These are phyloP conservation scores for Drosophila mimica DNA, from an alignment of 2,888 invertebrate species.

Conservation along the genomic window DNA sequence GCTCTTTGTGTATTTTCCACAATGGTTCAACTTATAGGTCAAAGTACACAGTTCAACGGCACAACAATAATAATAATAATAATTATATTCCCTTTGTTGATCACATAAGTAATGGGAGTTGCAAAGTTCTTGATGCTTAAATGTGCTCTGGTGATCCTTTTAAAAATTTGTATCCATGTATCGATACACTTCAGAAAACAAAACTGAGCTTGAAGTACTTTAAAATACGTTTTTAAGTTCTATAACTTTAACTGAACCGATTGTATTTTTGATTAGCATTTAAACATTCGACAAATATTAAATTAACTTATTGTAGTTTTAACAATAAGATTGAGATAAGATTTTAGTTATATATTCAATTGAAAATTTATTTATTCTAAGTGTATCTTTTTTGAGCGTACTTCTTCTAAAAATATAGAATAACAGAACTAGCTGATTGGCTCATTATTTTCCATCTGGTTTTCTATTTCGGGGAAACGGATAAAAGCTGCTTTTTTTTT, in stretches of 20 bases:
- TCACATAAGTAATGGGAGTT: neutral
- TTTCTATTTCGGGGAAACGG: conserved; percentile 8
- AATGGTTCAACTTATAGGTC: conserved; percentile 25
- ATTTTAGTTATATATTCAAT: conserved; percentile 9
- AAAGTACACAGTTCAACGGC: conserved; percentile 6
- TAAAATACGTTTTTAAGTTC: neutral
- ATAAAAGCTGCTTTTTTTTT: conserved; percentile 19
- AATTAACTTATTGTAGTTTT: neutral
- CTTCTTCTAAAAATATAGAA: conserved; percentile 1
- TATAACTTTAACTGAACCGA: neutral
- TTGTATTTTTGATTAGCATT: neutral
- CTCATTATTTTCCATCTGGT: conserved; percentile 37
- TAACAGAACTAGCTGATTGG: conserved; percentile 26
- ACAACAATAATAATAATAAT: conserved; percentile 12
- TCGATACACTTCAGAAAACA: neutral
- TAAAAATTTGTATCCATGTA: neutral
- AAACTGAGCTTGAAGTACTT: neutral
- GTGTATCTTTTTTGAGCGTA: conserved; percentile 15
- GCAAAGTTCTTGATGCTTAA: conserved; percentile 4
- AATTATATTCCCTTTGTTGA: conserved; percentile 27
- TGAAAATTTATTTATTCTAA: conserved; percentile 5
- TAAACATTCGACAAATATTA: neutral
- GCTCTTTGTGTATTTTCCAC: conserved; percentile 20
- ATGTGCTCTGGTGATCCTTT: neutral
- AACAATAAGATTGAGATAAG: no score